Base-by-base conservation (phyloP, 2,888 invertebrate species). In the Dryocosmus kuriphilus region DNA sequence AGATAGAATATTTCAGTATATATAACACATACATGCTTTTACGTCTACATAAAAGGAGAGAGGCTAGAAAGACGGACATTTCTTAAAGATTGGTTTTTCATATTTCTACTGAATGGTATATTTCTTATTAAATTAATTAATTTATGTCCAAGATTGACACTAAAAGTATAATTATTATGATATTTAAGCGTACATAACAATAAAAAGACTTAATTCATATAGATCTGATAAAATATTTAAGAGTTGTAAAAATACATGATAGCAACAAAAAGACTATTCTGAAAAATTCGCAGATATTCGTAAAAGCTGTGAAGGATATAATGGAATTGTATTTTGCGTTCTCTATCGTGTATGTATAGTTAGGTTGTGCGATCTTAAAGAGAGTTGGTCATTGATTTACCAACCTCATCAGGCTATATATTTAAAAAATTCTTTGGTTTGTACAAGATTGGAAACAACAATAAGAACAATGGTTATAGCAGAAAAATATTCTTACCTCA, bases 41-140 rank as follows among this genome's bases (percentile, higher is more conserved):
- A 30, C 30, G 32, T 71, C 71, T 32, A 32, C 30, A 71, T n/a
- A n/a, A n/a, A 51, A 71, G 71, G 71, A 51, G 71, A 51, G 51
- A 71, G 51, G 65, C 38, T 65, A 65, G 65, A 65, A 65, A 65
- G 65, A 65, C 65, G 41, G 24, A 38, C 22, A 65, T 22, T 41
- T 65, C n/a, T 65, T 62, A 24, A 65, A 65, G 41, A 41, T 41
- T 65, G 46, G 16, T 67, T 41, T 71, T 71, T 32, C 51, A 51
- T 71, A 71, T 67, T 63, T 63, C 22, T 67, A 67, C 24, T n/a
- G 30, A 71, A n/a, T n/a, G n/a, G 30, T 51, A 71, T 9, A 46
- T 51, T 71, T 71, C n/a, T 71, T n/a, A 30, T 30, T 71, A 71
- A 51, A 71, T 6, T 32, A 71, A 71, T 51, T 2, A 71, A 51